These are phyloP conservation scores for Cheilinus undulatus DNA, from an alignment of 2,113 vertebrate species.

Conservation along the genomic window DNA sequence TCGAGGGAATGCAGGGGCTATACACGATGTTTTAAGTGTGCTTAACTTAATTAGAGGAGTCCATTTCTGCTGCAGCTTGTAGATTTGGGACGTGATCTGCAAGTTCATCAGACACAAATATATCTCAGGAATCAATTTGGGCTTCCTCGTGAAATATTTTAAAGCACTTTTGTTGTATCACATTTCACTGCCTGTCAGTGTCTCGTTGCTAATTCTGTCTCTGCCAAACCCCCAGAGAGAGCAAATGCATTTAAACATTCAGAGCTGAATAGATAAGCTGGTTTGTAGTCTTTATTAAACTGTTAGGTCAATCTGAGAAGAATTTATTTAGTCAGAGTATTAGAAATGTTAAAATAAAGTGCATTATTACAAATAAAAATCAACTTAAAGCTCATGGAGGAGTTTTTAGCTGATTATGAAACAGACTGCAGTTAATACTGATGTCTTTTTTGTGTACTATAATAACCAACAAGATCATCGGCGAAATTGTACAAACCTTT, in stretches of 20 bases:
- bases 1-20: slow-evolving; percentile 16
- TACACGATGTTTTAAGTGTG: slow-evolving; percentile 28
- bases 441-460: too few relatives aligned
- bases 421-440: too few relatives aligned
- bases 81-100: slow-evolving; percentile 17
- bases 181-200: slow-evolving; percentile 25
- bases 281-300: background rate
- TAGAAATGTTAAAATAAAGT: background rate
- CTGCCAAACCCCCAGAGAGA: background rate
- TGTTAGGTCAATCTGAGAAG: rapidly evolving
- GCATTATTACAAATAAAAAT: background rate
- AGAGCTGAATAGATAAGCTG: background rate
- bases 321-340: background rate
- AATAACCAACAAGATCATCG: background rate
- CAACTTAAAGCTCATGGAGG: too few relatives aligned
- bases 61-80: slow-evolving; percentile 26
- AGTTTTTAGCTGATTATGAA: too few relatives aligned
- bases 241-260: background rate
- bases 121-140: slow-evolving; percentile 2
- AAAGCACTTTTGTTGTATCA: slow-evolving; percentile 43
- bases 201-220: slow-evolving; percentile 28
- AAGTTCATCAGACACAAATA: slow-evolving; percentile 15
- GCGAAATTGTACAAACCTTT: too few relatives aligned
- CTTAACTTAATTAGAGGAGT: slow-evolving; percentile 53
- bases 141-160: slow-evolving; percentile 16